phyloP scores from a whole-genome alignment of 2,113 vertebrate genomes.

The Mustelus asterias region DNA sequence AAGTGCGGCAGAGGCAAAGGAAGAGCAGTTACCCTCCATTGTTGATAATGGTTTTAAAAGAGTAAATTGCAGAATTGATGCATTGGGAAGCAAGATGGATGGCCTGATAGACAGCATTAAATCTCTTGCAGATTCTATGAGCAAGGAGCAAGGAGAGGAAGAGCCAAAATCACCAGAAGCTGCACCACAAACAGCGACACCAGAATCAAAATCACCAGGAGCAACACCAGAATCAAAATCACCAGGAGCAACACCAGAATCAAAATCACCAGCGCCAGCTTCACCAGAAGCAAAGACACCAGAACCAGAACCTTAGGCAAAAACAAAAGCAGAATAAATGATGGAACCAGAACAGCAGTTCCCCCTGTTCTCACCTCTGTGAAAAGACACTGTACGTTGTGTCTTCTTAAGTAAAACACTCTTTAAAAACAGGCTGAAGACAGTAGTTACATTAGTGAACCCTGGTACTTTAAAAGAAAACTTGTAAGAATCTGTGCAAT shows the following conservation, averaged over 20 bases:
- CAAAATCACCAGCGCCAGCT: not conserved
- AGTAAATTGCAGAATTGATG: conserved; percentile 31
- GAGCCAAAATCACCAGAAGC: not conserved
- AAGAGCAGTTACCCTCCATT: not conserved
- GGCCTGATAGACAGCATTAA: conserved; percentile 30
- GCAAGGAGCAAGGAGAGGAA: not conserved
- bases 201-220: not conserved
- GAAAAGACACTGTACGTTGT: not conserved
- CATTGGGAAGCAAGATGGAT: conserved; percentile 27
- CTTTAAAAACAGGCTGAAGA: not conserved
- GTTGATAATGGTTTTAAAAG: conserved; percentile 26
- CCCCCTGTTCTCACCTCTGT: not conserved
- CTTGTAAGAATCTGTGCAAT: conserved; percentile 31
- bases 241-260: not conserved
- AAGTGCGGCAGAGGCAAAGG: not conserved
- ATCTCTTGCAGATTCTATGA: conserved; percentile 26
- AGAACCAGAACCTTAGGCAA: not conserved
- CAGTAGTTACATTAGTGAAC: conserved; percentile 17
- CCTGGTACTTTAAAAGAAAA: conserved; percentile 23
- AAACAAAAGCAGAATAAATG: conserved; percentile 14
- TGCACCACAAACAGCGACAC: not conserved
- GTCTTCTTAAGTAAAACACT: conserved; percentile 5
- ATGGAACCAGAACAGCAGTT: not conserved
- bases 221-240: no score
- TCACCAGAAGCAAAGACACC: not conserved